Percentiles rank a stretch among this genome's conserved stretches.
Conservation (phyloP, 2,888 invertebrate species). For the Ormia ochracea region DNA sequence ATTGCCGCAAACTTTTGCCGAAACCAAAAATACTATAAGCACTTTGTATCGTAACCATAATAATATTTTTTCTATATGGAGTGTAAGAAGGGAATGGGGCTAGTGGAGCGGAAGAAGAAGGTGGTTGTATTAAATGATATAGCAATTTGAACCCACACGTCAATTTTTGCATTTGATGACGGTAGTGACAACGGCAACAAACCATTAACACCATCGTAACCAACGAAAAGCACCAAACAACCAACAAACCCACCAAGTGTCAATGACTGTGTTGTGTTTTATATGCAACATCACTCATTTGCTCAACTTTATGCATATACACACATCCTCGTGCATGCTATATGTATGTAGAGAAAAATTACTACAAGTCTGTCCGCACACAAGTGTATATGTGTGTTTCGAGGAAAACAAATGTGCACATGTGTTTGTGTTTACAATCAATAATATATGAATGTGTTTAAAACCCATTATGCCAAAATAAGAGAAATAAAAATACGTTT, state of each 20-base stretch:
- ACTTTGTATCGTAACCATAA: constrained; percentile 17
- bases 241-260: constrained; percentile 27
- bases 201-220: constrained; percentile 54
- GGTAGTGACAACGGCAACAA: constrained; percentile 52
- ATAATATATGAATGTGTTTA: neutral
- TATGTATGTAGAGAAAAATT: neutral
- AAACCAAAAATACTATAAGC: constrained; percentile 6
- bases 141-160: constrained; percentile 51
- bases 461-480: neutral
- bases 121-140: constrained; percentile 25
- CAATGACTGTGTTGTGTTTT: neutral
- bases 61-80: neutral
- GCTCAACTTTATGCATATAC: no score
- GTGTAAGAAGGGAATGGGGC: neutral
- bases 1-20: constrained; percentile 11
- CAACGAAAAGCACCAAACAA: constrained; percentile 21
- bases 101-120: neutral
- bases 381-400: neutral
- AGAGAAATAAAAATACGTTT: neutral
- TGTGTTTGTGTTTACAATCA: neutral
- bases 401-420: neutral
- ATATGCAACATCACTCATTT: constrained; percentile 9
- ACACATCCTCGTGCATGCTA: no score
- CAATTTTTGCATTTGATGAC: constrained; percentile 54
- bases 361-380: neutral